These are phyloP conservation scores for Lamprologus speciosus DNA, from an alignment of 2,113 vertebrate species.

Conservation along the genomic window DNA sequence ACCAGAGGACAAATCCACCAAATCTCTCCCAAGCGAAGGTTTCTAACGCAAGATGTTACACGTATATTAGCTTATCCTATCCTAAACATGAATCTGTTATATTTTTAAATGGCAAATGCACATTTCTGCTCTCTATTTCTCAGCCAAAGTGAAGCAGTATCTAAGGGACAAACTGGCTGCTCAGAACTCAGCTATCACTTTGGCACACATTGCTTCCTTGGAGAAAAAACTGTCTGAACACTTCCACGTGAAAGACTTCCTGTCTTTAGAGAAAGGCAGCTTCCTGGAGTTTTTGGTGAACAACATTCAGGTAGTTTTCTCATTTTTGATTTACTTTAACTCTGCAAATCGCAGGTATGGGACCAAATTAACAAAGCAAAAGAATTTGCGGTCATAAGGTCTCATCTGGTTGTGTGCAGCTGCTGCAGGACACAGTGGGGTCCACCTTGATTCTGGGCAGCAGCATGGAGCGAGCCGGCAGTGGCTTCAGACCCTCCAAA, in stretches of 20 bases:
- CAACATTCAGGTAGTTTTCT: constrained; percentile 55
- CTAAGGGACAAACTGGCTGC: constrained; percentile 54
- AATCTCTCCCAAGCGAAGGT: constrained; percentile 65
- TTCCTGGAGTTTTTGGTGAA: constrained; percentile 72
- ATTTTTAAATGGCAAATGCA: neutral
- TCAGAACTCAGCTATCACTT: constrained; percentile 35
- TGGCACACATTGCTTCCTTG: constrained; percentile 51
- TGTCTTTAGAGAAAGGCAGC: constrained; percentile 62
- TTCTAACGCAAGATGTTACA: neutral
- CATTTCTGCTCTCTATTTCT: neutral
- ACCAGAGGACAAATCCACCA: neutral
- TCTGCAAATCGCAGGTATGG: neutral
- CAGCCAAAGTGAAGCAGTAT: constrained; percentile 63
- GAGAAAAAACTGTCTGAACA: constrained; percentile 67
- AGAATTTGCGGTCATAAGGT: neutral
- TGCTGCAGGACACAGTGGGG: constrained; percentile 67
- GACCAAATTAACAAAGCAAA: neutral
- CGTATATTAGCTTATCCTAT: fast-evolving
- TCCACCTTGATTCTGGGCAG: constrained; percentile 44
- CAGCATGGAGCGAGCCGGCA: neutral
- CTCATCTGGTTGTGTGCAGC: constrained; percentile 38
- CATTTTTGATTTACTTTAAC: neutral
- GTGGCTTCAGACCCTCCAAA: constrained; percentile 64
- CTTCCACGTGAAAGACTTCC: constrained; percentile 65
- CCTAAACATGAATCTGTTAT: neutral